These are phyloP conservation scores for Lepilemur ruficaudatus DNA, from an alignment of 2,797 vertebrate species.

Conservation along the genomic window DNA sequence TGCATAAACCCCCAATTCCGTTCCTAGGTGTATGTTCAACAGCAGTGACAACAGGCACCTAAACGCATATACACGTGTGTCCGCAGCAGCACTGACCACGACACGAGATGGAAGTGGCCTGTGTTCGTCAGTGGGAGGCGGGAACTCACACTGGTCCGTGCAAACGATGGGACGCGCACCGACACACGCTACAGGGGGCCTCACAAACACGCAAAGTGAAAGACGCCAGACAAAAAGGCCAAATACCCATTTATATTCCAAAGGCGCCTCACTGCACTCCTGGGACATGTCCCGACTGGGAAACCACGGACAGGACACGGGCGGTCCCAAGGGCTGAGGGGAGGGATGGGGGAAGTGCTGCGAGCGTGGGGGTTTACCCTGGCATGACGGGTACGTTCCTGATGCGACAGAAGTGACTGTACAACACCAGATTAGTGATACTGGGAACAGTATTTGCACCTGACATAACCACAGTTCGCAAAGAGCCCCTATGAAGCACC, in stretches of 20 bases:
- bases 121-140: neutral
- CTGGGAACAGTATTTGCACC: no score
- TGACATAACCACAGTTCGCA: no score
- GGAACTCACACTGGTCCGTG: fast-evolving
- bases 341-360: fast-evolving
- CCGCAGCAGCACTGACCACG: fast-evolving
- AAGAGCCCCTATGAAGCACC: no score
- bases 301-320: no score
- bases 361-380: fast-evolving
- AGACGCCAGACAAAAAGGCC: neutral
- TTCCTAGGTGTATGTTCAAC: no score
- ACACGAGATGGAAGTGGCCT: no score
- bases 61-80: fast-evolving
- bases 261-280: neutral
- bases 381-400: neutral
- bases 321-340: neutral
- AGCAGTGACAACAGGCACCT: no score
- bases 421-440: no score
- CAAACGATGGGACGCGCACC: fast-evolving
- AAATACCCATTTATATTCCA: fast-evolving
- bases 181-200: neutral
- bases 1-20: neutral
- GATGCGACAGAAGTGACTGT: no score
- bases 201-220: neutral
- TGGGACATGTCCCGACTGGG: fast-evolving